Percentiles rank a stretch among this genome's conserved stretches.
phyloP scores from a whole-genome alignment of 2,888 invertebrate species.

The Hyposoter didymator region DNA sequence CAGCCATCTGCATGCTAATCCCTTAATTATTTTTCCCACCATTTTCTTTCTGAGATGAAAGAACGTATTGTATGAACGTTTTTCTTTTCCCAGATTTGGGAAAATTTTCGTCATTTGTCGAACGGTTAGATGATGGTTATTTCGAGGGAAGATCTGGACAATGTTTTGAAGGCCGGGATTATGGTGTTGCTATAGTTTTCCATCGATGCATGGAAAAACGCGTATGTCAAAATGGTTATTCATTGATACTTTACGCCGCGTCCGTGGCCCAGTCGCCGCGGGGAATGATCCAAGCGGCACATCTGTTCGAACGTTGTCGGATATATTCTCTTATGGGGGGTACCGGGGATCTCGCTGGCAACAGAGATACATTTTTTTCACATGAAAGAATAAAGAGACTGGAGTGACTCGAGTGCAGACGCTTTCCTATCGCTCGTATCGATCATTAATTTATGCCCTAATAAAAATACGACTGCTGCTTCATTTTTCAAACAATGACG shows the following conservation, averaged over 20 bases:
- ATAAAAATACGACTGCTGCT: conserved; percentile 64
- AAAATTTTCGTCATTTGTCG: conserved; percentile 12
- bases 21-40: too few species aligned
- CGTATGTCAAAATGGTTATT: conserved; percentile 62
- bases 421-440: conserved; percentile 46
- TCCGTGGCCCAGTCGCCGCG: conserved; percentile 44
- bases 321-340: too few species aligned
- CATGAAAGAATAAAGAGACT: conserved; percentile 39
- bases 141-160: conserved; percentile 28
- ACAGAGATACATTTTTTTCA: conserved; percentile 43
- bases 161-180: conserved; percentile 46
- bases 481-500: conserved; percentile 69
- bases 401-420: conserved; percentile 29
- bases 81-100: background rate
- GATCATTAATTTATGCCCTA: conserved; percentile 59
- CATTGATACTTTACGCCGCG: conserved; percentile 56
- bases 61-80: background rate
- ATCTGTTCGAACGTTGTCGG: conserved; percentile 65
- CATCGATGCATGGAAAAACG: conserved; percentile 53
- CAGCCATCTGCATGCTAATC: too few species aligned
- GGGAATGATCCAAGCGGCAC: conserved; percentile 59
- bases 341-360: conserved; percentile 10
- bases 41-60: background rate
- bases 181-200: conserved; percentile 42
- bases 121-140: conserved; percentile 26